Base-by-base conservation (phyloP, 2,113 vertebrate species). In the Progne subis region DNA sequence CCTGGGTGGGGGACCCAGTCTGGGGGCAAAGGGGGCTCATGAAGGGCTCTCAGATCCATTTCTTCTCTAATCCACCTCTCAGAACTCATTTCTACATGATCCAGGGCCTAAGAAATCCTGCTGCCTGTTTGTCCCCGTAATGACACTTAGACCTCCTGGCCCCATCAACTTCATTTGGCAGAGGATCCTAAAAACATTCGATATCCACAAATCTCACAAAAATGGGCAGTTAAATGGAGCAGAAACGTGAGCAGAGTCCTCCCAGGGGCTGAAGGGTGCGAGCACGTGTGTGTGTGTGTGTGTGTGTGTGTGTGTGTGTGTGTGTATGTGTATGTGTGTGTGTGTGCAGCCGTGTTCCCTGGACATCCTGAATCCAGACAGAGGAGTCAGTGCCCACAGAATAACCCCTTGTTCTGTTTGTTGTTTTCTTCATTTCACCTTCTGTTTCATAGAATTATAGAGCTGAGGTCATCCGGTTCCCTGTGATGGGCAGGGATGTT, bases 101-200 rank as follows among this genome's bases (percentile, higher is more conserved):
- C 34, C 32, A 29, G 87, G 78, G 28, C 26, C 87, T 55, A 39
- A 82, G 65, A 65, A 75, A 47, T n/a, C 39, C 74, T 53, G 19
- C 37, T 71, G 29, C 41, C 34, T 65, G 12, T 44, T 74, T 57
- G 52, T 59, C 56, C 26, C 24, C 2, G 0, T 29, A 26, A 26
- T 14, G 56, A 15, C 26, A 12, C 75, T 59, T 31, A 64, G 81
- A 63, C 39, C 19, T 28, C 15, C 29, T 7, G 11, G 10, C n/a
- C 39, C 18, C 37, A 8, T 0, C 23, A 71, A 4, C 18, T 47
- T 52, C 0, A 0, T 39, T 43, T 50, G 23, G 46, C 19, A 43
- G 77, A 81, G 39, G 68, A 47, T 83, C 44, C 81, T 43, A 70
- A 23, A 41, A 80, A 14, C 5, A 2, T 3, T 20, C 5, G 8